These are phyloP conservation scores for Heterotilapia buettikoferi DNA, from an alignment of 2,113 vertebrate species.

Conservation along the genomic window DNA sequence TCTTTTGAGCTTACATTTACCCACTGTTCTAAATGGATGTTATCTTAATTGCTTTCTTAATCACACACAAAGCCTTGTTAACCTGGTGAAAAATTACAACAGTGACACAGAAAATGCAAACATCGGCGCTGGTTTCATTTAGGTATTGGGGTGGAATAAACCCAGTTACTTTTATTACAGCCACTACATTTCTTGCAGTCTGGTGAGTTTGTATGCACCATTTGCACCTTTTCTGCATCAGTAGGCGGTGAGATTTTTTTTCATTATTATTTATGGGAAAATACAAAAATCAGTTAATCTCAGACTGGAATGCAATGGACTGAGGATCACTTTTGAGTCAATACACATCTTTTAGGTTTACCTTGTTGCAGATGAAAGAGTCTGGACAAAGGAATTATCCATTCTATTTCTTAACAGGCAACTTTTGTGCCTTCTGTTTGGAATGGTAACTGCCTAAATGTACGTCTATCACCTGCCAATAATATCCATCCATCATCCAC, in stretches of 20 bases:
- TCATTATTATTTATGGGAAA: not conserved
- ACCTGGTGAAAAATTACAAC: not conserved
- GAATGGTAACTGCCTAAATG: not conserved
- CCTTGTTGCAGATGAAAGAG: not conserved
- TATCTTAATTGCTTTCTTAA: not conserved
- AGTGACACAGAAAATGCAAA: not conserved
- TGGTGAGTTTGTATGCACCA: not conserved
- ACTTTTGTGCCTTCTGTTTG: not conserved
- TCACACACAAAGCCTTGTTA: not conserved
- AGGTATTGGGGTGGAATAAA: not conserved
- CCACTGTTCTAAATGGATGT: not conserved
- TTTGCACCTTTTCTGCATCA: not conserved
- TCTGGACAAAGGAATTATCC: not conserved
- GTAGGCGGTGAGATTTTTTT: fast-evolving
- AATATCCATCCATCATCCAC: not conserved
- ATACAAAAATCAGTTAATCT: not conserved
- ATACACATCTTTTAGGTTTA: not conserved
- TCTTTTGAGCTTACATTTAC: not conserved
- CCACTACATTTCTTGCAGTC: not conserved
- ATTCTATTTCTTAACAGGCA: not conserved
- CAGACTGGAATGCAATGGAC: not conserved
- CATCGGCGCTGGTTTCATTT: not conserved
- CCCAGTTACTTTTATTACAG: not conserved
- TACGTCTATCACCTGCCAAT: not conserved
- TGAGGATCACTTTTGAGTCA: not conserved